Conservation (phyloP, 2,888 invertebrate genomes). For the Morinoia aosen region DNA sequence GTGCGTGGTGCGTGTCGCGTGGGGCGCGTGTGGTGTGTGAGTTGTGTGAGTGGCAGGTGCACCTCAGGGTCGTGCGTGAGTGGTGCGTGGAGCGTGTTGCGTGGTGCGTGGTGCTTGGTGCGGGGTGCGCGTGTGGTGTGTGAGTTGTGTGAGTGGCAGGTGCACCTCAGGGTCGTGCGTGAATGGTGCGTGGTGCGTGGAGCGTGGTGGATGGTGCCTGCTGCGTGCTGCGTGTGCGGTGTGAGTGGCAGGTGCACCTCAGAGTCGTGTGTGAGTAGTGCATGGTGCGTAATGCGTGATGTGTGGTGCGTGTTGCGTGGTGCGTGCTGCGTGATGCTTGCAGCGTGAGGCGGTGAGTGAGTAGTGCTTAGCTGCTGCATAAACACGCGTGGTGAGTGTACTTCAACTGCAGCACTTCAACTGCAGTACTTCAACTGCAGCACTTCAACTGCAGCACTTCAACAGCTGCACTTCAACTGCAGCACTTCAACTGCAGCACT, state of each 20-base stretch:
- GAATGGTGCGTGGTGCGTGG: neutral
- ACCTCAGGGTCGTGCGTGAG: slow-evolving; percentile 61
- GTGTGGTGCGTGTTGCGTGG: neutral
- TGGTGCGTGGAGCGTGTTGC: neutral
- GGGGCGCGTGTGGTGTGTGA: too few species aligned
- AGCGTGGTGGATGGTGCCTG: too few species aligned
- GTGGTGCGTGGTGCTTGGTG: neutral
- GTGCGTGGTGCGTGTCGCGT: neutral
- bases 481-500: too few species aligned
- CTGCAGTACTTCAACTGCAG: too few species aligned
- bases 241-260: slow-evolving; percentile 13
- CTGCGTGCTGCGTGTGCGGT: neutral
- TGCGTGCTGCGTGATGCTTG: neutral
- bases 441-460: too few species aligned
- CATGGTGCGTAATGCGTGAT: neutral
- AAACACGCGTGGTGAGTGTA: neutral
- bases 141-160: neutral
- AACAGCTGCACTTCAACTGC: too few species aligned
- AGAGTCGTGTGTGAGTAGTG: slow-evolving; percentile 59
- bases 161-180: neutral
- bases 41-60: neutral
- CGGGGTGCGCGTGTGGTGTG: neutral
- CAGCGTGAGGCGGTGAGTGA: neutral
- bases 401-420: too few species aligned
- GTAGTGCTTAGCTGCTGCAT: neutral